Evolutionary conservation across 1,140 invertebrate species (phyloP).

Genomic region (Listronotus oregonensis): DNA sequence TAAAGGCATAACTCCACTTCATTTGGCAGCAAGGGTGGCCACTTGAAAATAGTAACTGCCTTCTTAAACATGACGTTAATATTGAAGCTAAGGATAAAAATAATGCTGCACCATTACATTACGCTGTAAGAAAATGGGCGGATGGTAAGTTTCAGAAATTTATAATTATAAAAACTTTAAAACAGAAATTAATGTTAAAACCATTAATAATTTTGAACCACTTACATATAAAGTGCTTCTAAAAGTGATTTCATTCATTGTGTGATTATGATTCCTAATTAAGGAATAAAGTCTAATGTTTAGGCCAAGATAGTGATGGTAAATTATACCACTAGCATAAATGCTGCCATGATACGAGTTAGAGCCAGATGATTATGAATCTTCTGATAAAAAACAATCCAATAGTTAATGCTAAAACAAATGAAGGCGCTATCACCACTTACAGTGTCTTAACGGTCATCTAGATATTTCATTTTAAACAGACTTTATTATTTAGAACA

Average conservation of each 20-base stretch:
- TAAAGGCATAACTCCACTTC: slow-evolving; percentile 50
- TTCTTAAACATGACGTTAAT: slow-evolving; percentile 27
- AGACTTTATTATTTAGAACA: too few species aligned
- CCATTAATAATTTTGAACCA: slow-evolving; percentile 57
- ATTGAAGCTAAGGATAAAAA: slow-evolving; percentile 20
- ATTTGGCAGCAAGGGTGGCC: slow-evolving; percentile 56
- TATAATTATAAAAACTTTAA: slow-evolving; percentile 58
- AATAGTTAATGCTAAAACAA: slow-evolving; percentile 27
- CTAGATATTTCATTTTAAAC: too few species aligned
- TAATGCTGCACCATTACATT: slow-evolving; percentile 54
- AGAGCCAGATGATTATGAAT: slow-evolving; percentile 28
- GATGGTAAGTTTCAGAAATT: slow-evolving; percentile 50
- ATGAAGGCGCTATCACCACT: slow-evolving; percentile 33
- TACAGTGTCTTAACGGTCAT: slow-evolving; percentile 23
- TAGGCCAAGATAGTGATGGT: slow-evolving; percentile 30
- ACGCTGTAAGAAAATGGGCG: slow-evolving; percentile 56
- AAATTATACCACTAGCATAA: slow-evolving; percentile 41
- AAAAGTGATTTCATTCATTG: slow-evolving; percentile 3
- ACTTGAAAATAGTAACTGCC: slow-evolving; percentile 50
- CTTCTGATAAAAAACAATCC: slow-evolving; percentile 34
- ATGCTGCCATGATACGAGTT: slow-evolving; percentile 26
- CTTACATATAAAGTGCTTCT: slow-evolving; percentile 39
- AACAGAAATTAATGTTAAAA: slow-evolving; percentile 57
- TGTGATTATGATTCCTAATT: slow-evolving; percentile 9
- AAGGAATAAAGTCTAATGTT: slow-evolving; percentile 38